Evolutionary conservation across 2,888 invertebrate genomes (phyloP).

Genomic region (Leptinotarsa peninsularis): DNA sequence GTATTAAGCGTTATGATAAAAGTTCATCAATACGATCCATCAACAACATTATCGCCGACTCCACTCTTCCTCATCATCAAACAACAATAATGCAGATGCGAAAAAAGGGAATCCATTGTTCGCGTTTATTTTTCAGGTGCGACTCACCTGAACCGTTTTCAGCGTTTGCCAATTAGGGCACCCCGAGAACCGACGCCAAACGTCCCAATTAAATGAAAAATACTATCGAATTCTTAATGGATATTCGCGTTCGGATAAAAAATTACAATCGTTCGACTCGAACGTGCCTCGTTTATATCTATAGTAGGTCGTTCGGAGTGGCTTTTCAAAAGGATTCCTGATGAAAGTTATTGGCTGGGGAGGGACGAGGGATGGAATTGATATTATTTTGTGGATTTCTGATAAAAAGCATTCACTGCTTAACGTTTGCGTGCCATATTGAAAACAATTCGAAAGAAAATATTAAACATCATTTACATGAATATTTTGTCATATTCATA

Average conservation of each 20-base stretch:
- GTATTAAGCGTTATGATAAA: neutral
- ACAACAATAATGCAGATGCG: neutral
- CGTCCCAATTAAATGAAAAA: constrained; percentile 13
- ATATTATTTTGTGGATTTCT: neutral
- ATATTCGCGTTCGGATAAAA: constrained; percentile 8
- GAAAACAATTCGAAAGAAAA: too few species aligned
- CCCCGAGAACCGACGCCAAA: constrained; percentile 1
- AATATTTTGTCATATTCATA: too few species aligned
- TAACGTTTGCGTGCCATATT: too few species aligned
- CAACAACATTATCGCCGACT: neutral
- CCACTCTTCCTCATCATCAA: neutral
- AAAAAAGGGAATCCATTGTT: neutral
- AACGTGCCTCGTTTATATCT: constrained; percentile 10
- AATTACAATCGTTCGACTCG: constrained; percentile 5
- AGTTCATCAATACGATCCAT: neutral
- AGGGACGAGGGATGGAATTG: neutral
- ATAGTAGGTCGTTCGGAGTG: constrained; percentile 3
- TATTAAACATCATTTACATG: too few species aligned
- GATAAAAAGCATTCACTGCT: too few species aligned
- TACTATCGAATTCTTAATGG: constrained; percentile 14
- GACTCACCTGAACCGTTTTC: constrained; percentile 9
- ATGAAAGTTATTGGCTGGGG: neutral
- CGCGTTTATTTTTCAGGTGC: constrained; percentile 10
- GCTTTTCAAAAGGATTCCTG: constrained; percentile 6
- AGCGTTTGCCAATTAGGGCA: constrained; percentile 11